Base-by-base conservation (phyloP, 2,113 vertebrate genomes). In the Brachionichthys hirsutus region DNA sequence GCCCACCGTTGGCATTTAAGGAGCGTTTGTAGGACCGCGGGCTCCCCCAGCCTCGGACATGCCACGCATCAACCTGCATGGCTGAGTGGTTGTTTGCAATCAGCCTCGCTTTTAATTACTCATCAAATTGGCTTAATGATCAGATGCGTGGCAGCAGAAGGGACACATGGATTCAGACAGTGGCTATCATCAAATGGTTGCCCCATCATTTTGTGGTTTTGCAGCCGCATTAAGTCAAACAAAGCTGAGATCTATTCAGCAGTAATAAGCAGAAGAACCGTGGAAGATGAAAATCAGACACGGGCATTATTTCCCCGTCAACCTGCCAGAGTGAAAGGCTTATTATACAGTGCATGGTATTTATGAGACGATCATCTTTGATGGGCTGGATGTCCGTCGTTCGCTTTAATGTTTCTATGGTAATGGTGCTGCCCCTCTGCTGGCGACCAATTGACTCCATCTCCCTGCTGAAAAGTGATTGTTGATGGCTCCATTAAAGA, bases 311-410 rank as follows among this genome's bases (percentile, higher is more conserved):
- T 82, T 83, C 75, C 67, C 55, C 54, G 70, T 79, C 80, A 82
- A 73, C 82, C 75, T 78, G 86, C 68, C 76, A 77, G 73, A 88
- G 61, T 89, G 89, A 83, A 87, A 88, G 84, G 76, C 77, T 77
- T 69, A 86, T 90, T 89, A 90, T 86, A 74, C 79, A 83, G 63
- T 44, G 70, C 75, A 56, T 66, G 56, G 75, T 67, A 84, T 89
- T 90, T 89, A 91, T 88, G 80, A 78, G 71, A 82, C 75, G 79
- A 90, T 90, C 77, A 78, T 85, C 80, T 86, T 72, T 84, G 88
- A 90, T 89, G 87, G 89, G 76, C 67, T 78, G 77, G 70, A 79
- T 71, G 86, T 88, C 78, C 56, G 59, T 71, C 65, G 73, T 54
- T 63, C 34, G 54, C 78, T 62, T 78, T 70, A 82, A 87, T 84